Evolutionary conservation across 2,888 invertebrate genomes (phyloP), one percentile per base, ranked within the genome.

Genomic region (Morpho deidamia): DNA sequence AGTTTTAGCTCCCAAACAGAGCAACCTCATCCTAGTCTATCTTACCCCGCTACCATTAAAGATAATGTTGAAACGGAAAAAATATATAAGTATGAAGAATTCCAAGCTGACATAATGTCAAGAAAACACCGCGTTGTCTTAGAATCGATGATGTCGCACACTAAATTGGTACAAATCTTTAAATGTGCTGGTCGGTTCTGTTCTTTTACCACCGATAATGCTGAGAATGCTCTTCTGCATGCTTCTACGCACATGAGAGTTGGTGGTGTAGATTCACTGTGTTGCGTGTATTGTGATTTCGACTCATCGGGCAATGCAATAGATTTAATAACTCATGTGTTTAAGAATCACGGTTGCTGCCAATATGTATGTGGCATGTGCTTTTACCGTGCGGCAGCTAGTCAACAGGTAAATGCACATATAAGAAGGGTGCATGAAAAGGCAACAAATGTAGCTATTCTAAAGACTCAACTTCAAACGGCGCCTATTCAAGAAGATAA

Each of bases 361-460:
- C 81, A 86, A 33, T 94, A 80, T 65, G 92, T 92, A 34, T 95
- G 95, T 66, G 82, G 80, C 4, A 87, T 91, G 61, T 95, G 95
- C 68, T 92, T 94, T 66, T 95, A 94, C 72, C 83, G 95, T 46
- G 92, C 93, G 0, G 78, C 90, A 0, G 81, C 90, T 0, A 87
- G 90, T 45, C 91, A 92, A 51, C 91, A 93, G 45, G 92, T 94
- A 0, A 83, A 90, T 11, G 78, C 91, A 7, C 95, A 95, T 73
- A 90, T 91, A 42, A 62, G 70, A 10, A 70, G 79, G 11, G 68
- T 72, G 4, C 91, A 91, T 34, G 67, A 68, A 0, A 60, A 56
- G 8, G 59, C 65, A 0, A 44, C 46, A 37, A 62, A 46, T 35
- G 67, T 55, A 59, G 67, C 50, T 46, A 70, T 81, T 41, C 66